Base-by-base conservation (phyloP, 2,797 vertebrate species). In the Aldrovandia affinis region DNA sequence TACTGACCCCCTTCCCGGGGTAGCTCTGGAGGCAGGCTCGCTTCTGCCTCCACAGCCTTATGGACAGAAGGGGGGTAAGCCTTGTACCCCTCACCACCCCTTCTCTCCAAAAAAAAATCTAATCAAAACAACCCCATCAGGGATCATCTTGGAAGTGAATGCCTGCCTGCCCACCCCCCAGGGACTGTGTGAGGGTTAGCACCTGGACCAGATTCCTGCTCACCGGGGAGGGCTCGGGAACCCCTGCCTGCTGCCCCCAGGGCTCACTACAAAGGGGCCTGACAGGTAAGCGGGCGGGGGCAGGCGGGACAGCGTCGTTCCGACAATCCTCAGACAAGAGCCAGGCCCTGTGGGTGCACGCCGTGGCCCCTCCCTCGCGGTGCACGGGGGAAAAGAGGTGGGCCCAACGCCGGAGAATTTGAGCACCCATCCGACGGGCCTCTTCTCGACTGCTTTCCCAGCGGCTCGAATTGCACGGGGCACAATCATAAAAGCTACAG, bases 1-100 rank as follows among this genome's bases (percentile, higher is more conserved):
- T 33, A 65, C 54, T 57, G 57, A 42, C 57, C 3, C 39, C 22
- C 15, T 83, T 83, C 54, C 20, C 83, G n/a, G n/a, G n/a, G n/a
- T n/a, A n/a, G n/a, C n/a, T n/a, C n/a, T n/a, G n/a, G n/a, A 65
- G 42, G 65, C 42, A 9, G 42, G 39, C 55, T 30, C 30, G 9
- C n/a, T 5, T n/a, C n/a, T 50, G 57, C 20, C 57, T 65, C 59
- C 15, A 65, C 54, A 36, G 39, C 39, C 14, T 15, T 10, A 47
- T 63, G 14, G 25, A 3, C 33, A 42, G 65, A 70, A 82, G 65
- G 63, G 65, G 63, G 44, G 75, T 78, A n/a, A 57, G 9, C 14
- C 15, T 44, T 18, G 47, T 18, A 50, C 3, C 52, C 30, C 54
- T 47, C 70, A 44, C 36, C 42, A 1, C 20, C 8, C 20, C 39